These are phyloP conservation scores for Ooceraea biroi DNA, from an alignment of 1,140 invertebrate genomes.

Conservation along the genomic window DNA sequence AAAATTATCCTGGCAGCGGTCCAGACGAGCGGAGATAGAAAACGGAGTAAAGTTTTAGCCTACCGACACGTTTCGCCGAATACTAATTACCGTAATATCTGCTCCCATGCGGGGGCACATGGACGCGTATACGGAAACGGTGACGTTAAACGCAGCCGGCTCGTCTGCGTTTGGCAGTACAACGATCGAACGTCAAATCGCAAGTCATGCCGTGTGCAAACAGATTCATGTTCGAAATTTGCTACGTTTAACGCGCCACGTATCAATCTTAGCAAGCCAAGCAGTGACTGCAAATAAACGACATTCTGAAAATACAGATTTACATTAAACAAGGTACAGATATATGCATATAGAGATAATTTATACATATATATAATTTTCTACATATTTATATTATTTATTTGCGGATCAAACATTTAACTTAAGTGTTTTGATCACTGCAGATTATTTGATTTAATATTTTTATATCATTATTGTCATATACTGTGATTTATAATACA, in stretches of 20 bases:
- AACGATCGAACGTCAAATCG: conserved; percentile 35
- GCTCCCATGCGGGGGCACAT: conserved; percentile 17
- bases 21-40: conserved; percentile 75
- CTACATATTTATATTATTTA: too few relatives aligned
- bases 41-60: conserved; percentile 63
- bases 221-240: not conserved
- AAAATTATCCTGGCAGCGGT: conserved; percentile 80
- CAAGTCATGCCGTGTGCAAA: not conserved
- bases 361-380: too few relatives aligned
- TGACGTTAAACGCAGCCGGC: conserved; percentile 21
- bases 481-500: too few relatives aligned
- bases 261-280: not conserved
- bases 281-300: not conserved
- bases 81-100: conserved; percentile 13
- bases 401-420: too few relatives aligned
- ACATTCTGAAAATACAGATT: not conserved
- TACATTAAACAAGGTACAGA: not conserved
- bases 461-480: too few relatives aligned
- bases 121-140: conserved; percentile 5
- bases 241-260: not conserved
- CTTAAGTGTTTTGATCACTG: too few relatives aligned
- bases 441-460: too few relatives aligned
- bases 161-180: not conserved
- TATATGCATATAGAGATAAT: too few relatives aligned
- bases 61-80: conserved; percentile 61